Conservation (phyloP, 2,797 vertebrate species). For the Synanceia verrucosa region DNA sequence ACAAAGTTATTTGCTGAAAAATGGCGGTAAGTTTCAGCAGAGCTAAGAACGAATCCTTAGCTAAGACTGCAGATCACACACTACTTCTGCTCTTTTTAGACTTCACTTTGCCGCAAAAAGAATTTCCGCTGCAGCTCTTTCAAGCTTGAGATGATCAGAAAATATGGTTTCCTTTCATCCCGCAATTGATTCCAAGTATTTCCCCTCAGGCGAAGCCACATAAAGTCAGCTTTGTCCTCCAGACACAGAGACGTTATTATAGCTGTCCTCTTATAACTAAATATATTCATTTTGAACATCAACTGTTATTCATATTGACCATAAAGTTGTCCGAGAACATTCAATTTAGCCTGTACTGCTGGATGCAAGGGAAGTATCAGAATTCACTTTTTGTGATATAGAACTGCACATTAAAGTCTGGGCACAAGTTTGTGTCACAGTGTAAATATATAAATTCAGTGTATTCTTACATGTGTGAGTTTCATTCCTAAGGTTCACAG, state of each 20-base stretch:
- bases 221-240: conserved; percentile 74
- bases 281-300: conserved; percentile 63
- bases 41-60: conserved; percentile 11
- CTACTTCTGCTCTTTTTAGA: conserved; percentile 40
- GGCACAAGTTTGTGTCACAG: neutral
- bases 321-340: conserved; percentile 49
- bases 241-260: conserved; percentile 70
- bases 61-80: conserved; percentile 17
- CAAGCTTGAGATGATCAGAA: conserved; percentile 56
- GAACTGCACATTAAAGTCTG: neutral
- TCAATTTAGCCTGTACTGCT: conserved; percentile 38
- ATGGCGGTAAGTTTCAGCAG: neutral
- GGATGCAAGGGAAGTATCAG: conserved; percentile 24
- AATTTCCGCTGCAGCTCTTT: conserved; percentile 47
- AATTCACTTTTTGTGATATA: conserved; percentile 20
- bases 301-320: conserved; percentile 60
- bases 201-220: conserved; percentile 68
- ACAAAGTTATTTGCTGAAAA: conserved; percentile 16
- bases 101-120: conserved; percentile 48
- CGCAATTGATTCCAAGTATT: conserved; percentile 44
- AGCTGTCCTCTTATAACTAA: conserved; percentile 73
- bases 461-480: conserved; percentile 12
- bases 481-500: neutral
- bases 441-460: neutral
- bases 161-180: conserved; percentile 69